phyloP scores from a whole-genome alignment of 2,113 vertebrate species.

The Copsychus sechellarum region DNA sequence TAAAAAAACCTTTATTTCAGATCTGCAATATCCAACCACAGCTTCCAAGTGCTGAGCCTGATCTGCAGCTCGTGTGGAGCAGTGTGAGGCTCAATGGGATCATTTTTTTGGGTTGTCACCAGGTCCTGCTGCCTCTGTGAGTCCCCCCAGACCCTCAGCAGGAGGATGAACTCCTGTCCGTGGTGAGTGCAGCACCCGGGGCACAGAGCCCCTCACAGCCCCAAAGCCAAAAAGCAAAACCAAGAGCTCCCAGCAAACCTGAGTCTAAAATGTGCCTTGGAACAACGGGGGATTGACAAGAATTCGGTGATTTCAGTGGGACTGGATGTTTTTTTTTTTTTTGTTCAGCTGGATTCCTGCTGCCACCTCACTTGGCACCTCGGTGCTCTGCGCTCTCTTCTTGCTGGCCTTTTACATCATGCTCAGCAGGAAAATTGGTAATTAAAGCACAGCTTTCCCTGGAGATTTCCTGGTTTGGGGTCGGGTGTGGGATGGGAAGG shows the following conservation, averaged over 20 bases:
- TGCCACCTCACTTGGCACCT: neutral
- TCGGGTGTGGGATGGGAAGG: fast-evolving
- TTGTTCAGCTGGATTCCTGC: slow-evolving; percentile 22
- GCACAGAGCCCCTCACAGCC: neutral
- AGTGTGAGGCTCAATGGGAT: neutral
- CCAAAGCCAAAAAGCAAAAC: neutral
- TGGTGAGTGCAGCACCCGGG: slow-evolving; percentile 7
- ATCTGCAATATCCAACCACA: fast-evolving
- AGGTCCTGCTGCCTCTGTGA: neutral
- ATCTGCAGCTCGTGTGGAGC: fast-evolving
- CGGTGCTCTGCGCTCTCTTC: neutral
- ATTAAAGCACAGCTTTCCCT: neutral
- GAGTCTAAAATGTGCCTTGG: fast-evolving
- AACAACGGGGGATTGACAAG: fast-evolving
- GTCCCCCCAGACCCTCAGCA: neutral
- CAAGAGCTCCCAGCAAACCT: fast-evolving
- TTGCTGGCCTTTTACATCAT: neutral
- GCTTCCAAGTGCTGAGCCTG: fast-evolving
- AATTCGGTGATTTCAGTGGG: neutral
- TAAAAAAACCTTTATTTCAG: neutral
- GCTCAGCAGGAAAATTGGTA: slow-evolving; percentile 67
- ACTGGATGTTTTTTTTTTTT: neutral
- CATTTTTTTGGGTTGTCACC: neutral
- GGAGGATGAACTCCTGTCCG: neutral
- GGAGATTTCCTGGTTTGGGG: neutral